Conservation (phyloP, 2,888 invertebrate genomes). For the Matsumyia berberina region DNA sequence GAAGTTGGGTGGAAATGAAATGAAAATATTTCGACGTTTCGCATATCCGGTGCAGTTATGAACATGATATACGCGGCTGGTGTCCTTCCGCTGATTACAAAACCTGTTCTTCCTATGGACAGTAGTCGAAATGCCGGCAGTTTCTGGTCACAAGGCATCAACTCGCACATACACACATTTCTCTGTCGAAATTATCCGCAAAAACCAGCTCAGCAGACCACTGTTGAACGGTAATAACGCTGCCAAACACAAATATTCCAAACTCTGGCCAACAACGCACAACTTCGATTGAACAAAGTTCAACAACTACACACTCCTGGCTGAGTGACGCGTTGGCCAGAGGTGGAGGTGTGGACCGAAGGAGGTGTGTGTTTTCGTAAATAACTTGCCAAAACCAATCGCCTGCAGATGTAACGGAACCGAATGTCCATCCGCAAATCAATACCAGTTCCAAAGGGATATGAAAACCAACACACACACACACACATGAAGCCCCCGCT, state of each 20-base stretch:
- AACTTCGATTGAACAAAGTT: slow-evolving; percentile 38
- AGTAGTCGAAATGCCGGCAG: too few species aligned
- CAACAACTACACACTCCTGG: background rate
- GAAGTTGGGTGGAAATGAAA: slow-evolving; percentile 10
- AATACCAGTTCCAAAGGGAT: slow-evolving; percentile 59
- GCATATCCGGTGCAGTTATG: slow-evolving; percentile 12
- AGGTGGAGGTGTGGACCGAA: slow-evolving; percentile 12
- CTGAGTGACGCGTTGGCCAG: background rate
- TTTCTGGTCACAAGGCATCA: too few species aligned
- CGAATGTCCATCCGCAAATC: slow-evolving; percentile 67
- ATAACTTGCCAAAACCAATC: slow-evolving; percentile 74
- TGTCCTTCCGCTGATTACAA: slow-evolving; percentile 4
- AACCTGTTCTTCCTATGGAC: background rate
- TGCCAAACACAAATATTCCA: slow-evolving; percentile 25
- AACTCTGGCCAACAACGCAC: slow-evolving; percentile 18
- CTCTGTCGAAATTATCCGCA: too few species aligned
- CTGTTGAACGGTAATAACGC: background rate
- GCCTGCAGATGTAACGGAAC: slow-evolving; percentile 72
- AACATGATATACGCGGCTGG: slow-evolving; percentile 2
- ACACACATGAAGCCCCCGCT: background rate
- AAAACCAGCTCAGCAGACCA: too few species aligned
- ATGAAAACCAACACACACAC: slow-evolving; percentile 7
- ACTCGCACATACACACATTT: too few species aligned
- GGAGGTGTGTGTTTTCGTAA: slow-evolving; percentile 62
- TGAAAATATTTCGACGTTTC: slow-evolving; percentile 24